phyloP scores from a whole-genome alignment of 2,888 invertebrate species.

The Cataglyphis albicans region DNA sequence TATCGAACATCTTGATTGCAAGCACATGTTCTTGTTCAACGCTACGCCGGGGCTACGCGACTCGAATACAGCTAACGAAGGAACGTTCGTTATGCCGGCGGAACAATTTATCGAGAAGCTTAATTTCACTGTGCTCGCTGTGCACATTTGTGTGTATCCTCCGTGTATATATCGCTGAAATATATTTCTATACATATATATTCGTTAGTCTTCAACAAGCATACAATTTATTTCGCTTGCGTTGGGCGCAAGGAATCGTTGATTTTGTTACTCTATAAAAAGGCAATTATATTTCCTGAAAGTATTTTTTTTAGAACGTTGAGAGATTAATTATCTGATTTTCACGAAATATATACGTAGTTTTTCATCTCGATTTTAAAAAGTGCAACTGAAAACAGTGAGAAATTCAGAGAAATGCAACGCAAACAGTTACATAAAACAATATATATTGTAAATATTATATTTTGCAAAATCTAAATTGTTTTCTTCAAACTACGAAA shows the following conservation, averaged over 20 bases:
- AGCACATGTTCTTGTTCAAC: conserved; percentile 56
- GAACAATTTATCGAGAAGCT: conserved; percentile 48
- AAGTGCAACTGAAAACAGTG: conserved; percentile 10
- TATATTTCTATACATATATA: conserved; percentile 12
- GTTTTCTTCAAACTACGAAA: background rate
- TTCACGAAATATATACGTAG: background rate
- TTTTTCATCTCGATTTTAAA: background rate
- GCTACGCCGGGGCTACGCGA: conserved; percentile 59
- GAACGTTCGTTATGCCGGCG: conserved; percentile 54
- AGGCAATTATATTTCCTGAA: background rate
- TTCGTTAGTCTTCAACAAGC: background rate
- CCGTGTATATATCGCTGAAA: conserved; percentile 22
- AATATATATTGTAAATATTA: background rate
- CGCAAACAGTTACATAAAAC: background rate
- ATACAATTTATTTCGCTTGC: background rate
- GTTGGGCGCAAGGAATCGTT: background rate
- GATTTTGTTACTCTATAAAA: background rate
- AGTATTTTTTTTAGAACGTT: background rate
- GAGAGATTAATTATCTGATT: background rate
- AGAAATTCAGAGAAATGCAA: background rate
- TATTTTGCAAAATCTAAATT: background rate
- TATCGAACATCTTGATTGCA: conserved; percentile 68
- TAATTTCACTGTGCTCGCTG: conserved; percentile 10
- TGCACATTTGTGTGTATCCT: conserved; percentile 19
- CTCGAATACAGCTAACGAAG: conserved; percentile 66